Evolutionary conservation across 2,113 vertebrate genomes (phyloP).

Genomic region (Psittacara wagleri): DNA sequence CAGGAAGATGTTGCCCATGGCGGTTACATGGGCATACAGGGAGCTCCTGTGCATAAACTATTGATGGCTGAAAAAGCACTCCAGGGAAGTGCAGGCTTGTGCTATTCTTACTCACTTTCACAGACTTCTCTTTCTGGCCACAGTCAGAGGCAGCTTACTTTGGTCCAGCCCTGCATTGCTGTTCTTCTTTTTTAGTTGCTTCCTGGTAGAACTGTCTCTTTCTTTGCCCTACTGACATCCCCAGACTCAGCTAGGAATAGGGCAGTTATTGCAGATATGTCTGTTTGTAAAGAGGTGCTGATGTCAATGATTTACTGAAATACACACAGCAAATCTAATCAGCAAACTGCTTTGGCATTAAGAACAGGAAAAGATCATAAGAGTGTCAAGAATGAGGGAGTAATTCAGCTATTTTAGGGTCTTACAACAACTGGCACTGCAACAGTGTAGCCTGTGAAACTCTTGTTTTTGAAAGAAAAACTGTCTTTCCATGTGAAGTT

Average conservation of each 20-base stretch:
- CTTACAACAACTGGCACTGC: background rate
- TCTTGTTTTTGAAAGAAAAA: background rate
- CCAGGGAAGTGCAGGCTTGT: background rate
- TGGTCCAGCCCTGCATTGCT: background rate
- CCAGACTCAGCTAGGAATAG: background rate
- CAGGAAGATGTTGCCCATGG: background rate
- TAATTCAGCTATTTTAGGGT: slow-evolving; percentile 2
- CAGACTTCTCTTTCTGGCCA: background rate
- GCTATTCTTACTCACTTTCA: background rate
- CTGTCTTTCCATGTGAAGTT: background rate
- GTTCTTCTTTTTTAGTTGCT: background rate
- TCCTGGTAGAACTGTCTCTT: background rate
- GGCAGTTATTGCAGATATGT: background rate
- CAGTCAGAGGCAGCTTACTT: background rate
- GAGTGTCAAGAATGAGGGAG: background rate
- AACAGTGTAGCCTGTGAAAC: background rate
- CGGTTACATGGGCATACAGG: background rate
- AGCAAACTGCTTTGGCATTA: background rate
- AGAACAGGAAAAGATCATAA: slow-evolving; percentile 34
- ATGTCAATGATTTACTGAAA: slow-evolving; percentile 47
- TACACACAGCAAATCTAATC: background rate
- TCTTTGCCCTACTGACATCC: background rate
- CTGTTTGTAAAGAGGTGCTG: background rate
- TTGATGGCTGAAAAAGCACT: background rate
- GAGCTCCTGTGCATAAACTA: background rate